Base-by-base conservation (phyloP, 2,797 vertebrate species). In the Kryptopterus vitreolus region DNA sequence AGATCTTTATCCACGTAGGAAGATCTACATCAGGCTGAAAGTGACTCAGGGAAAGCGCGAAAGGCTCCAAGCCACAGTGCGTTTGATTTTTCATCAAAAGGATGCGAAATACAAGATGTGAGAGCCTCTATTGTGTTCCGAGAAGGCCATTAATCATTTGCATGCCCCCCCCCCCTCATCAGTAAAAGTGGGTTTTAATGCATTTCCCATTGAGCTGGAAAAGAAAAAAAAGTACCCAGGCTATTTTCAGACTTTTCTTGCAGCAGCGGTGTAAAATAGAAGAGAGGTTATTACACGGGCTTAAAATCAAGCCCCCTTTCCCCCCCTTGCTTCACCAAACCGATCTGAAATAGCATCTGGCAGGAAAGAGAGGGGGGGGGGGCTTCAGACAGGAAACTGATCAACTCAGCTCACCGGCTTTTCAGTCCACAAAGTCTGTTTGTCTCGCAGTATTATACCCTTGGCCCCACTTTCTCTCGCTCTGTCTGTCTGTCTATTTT, bases 261-360 rank as follows among this genome's bases (percentile, higher is more conserved):
- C 83, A 88, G n/a, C n/a, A n/a, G 86, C 83, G 82, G 85, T 86
- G 85, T 90, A 86, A 87, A 90, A 83, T 86, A 77, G 83, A 92
- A 87, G 89, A 90, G 88, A 90, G 89, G 87, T 93, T 92, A 90
- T 88, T 91, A 87, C 87, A 83, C 87, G 83, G 84, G 87, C 89
- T 86, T 87, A 85, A 90, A 85, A 93, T 89, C 89, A 89, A 88
- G 84, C 87, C 89, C 88, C 87, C 26, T 78, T 85, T 89, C 83
- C 93, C 87, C 92, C 93, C 86, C 88, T 91, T 88, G 88, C 90
- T 85, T 91, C 91, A 92, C 94, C 92, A 91, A 92, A 90, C 89
- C 92, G 89, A 94, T 95, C 89, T 91, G 94, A 96, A 96, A 97
- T 95, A 95, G 95, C 93, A 92, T 94, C 93, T 93, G 91, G 91